These are phyloP conservation scores for Tachysurus fulvidraco DNA, from an alignment of 2,113 vertebrate species.

Conservation along the genomic window DNA sequence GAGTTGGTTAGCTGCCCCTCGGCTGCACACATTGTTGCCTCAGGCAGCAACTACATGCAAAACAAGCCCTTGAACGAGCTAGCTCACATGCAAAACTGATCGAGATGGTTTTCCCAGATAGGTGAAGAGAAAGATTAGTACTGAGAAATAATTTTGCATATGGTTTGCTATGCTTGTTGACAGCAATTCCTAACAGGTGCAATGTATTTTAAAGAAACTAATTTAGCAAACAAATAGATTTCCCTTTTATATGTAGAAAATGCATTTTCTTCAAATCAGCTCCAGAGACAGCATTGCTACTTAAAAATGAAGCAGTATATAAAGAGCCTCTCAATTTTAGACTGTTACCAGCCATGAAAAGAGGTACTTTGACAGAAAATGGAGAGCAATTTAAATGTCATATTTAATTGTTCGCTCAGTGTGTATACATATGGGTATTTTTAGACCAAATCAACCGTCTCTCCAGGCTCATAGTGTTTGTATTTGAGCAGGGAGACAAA, in stretches of 20 bases:
- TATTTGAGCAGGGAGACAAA: not conserved
- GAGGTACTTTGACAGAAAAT: constrained; percentile 33
- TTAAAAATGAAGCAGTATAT: constrained; percentile 15
- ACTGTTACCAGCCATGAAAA: constrained; percentile 30
- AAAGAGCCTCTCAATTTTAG: not conserved
- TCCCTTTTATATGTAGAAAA: constrained; percentile 9
- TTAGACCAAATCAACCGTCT: constrained; percentile 27
- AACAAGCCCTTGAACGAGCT: constrained; percentile 52
- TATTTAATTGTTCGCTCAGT: constrained; percentile 42
- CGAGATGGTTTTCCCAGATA: constrained; percentile 23
- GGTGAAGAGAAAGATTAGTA: constrained; percentile 20
- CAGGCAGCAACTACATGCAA: constrained; percentile 56
- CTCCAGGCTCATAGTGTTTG: constrained; percentile 32
- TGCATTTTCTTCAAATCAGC: not conserved
- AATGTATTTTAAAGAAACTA: not conserved
- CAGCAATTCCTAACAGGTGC: not conserved
- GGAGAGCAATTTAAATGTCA: constrained; percentile 54
- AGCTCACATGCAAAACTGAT: constrained; percentile 49
- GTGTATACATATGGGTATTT: constrained; percentile 41
- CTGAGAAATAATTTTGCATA: constrained; percentile 39
- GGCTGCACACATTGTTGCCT: constrained; percentile 53
- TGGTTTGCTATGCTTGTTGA: constrained; percentile 26
- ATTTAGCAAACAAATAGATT: constrained; percentile 10
- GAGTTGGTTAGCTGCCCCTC: constrained; percentile 52
- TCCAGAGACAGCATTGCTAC: constrained; percentile 17